A percentile compares a stretch with the other conserved stretches of the same genome.
Evolutionary conservation across 2,797 vertebrate genomes (phyloP).

Genomic region (Glossophaga mutica): DNA sequence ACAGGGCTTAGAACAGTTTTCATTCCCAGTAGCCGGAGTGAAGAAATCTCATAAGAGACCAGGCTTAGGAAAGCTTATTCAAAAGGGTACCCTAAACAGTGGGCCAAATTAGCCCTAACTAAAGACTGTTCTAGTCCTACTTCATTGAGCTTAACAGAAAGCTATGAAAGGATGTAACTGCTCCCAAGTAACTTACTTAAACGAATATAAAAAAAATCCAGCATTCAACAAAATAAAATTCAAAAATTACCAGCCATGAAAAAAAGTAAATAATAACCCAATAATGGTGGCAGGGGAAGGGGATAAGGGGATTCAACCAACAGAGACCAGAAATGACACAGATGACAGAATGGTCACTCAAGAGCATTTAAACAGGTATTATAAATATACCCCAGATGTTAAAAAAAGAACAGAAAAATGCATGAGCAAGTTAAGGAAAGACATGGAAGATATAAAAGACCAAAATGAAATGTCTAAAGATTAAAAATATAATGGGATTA

Average conservation of each 20-base stretch:
- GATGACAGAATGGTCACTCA: background rate
- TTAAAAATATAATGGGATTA: background rate
- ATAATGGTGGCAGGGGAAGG: background rate
- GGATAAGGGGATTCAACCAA: background rate
- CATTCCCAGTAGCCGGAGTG: background rate
- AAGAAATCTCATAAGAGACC: background rate
- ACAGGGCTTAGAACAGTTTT: background rate
- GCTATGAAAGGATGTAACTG: background rate
- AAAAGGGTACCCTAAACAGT: background rate
- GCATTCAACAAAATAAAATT: background rate
- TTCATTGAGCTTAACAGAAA: background rate
- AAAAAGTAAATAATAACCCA: background rate
- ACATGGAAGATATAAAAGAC: background rate
- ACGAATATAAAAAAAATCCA: background rate
- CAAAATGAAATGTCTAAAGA: constrained; percentile 9
- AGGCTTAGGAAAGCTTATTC: background rate
- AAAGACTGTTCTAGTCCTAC: background rate
- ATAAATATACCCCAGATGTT: background rate
- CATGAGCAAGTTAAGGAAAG: background rate
- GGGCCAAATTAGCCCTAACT: background rate
- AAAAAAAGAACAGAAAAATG: background rate
- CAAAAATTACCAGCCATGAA: background rate
- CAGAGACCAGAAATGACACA: background rate
- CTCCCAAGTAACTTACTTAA: constrained; percentile 6
- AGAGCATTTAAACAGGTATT: background rate